A percentile compares a stretch with the other conserved stretches of the same genome.
phyloP scores from a whole-genome alignment of 2,888 invertebrate genomes.

The Netelia fuscicornis region DNA sequence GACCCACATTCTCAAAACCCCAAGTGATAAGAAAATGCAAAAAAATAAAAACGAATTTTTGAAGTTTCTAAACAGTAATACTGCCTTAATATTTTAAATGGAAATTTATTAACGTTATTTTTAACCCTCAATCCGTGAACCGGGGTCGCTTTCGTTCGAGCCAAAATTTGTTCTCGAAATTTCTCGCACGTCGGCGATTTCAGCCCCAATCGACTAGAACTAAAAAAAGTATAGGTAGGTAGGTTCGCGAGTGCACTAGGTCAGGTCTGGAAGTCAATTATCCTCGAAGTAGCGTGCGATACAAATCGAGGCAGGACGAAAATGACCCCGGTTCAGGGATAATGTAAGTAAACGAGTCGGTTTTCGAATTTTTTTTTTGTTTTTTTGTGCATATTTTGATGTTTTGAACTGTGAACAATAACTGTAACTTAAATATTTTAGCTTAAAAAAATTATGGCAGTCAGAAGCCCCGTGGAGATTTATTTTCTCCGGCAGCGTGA shows the following conservation, averaged over 20 bases:
- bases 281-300: not conserved
- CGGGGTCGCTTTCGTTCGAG: not conserved
- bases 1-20: constrained; percentile 13
- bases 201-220: not conserved
- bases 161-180: not conserved
- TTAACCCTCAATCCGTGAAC: constrained; percentile 4
- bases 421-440: no score
- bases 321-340: constrained; percentile 7
- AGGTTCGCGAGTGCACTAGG: no score
- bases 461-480: no score
- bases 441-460: no score
- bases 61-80: not conserved
- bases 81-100: not conserved
- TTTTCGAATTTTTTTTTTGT: not conserved
- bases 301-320: not conserved
- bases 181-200: not conserved
- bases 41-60: not conserved
- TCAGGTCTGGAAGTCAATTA: not conserved
- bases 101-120: no score
- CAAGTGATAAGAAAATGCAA: constrained; percentile 14
- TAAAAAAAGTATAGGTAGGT: no score
- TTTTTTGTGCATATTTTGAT: not conserved
- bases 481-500: no score
- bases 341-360: not conserved
- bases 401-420: no score